Evolutionary conservation across 2,797 vertebrate genomes (phyloP).

Genomic region (Urosaurus nigricauda): DNA sequence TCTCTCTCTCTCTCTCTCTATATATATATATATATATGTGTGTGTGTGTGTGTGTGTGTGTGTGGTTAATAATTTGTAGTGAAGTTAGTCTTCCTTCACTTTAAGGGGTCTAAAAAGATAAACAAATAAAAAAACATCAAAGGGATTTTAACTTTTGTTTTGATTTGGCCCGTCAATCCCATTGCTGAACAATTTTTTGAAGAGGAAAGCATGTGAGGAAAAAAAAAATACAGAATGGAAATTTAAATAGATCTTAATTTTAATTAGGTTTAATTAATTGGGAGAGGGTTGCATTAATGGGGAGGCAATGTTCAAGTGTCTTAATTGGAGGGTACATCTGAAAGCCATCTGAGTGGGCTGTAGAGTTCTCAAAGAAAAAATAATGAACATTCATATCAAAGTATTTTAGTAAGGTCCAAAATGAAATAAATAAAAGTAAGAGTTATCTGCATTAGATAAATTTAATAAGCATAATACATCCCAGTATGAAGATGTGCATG

Average conservation of each 20-base stretch:
- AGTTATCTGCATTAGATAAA: too few relatives aligned
- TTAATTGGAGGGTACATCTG: not conserved
- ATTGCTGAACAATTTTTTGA: not conserved
- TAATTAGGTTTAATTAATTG: not conserved
- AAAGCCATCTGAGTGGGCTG: not conserved
- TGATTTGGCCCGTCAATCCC: not conserved
- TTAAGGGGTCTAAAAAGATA: not conserved
- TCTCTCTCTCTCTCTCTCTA: not conserved
- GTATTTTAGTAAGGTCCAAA: not conserved
- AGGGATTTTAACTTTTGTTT: not conserved
- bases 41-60: too few relatives aligned
- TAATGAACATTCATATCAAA: not conserved
- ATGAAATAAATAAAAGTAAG: too few relatives aligned
- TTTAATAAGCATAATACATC: too few relatives aligned
- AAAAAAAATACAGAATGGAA: not conserved
- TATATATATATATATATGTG: too few relatives aligned
- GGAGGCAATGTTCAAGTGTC: not conserved
- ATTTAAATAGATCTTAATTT: not conserved
- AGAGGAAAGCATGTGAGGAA: not conserved
- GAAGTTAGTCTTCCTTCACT: constrained; percentile 6
- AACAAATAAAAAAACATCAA: not conserved
- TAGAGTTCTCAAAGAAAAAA: not conserved
- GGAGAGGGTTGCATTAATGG: not conserved
- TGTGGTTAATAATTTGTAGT: not conserved
- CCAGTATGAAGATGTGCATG: too few relatives aligned